A percentile compares a stretch with the other conserved stretches of the same genome.
Conservation (phyloP, 2,113 vertebrate species). For the Phrynosoma platyrhinos region DNA sequence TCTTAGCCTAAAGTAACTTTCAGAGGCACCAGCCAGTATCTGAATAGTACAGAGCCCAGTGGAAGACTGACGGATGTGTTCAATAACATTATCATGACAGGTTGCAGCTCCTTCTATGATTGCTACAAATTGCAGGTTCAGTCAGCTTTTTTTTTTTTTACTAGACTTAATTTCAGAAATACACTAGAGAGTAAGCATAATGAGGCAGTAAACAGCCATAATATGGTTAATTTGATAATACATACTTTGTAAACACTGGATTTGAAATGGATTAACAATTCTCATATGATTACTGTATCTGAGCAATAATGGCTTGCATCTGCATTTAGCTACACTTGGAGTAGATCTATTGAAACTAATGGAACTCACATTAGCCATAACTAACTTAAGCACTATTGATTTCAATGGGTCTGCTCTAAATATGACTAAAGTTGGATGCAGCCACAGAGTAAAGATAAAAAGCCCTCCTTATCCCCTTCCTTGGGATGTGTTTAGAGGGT, state of each 20-base stretch:
- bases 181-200: not conserved
- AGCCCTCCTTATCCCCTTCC: not conserved
- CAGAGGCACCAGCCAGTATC: conserved; percentile 64
- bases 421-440: not conserved
- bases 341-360: not conserved
- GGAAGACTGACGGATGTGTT: conserved; percentile 68
- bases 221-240: not conserved
- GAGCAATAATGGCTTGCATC: not conserved
- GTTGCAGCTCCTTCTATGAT: conserved; percentile 68
- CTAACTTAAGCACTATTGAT: not conserved
- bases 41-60: conserved; percentile 59
- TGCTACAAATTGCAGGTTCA: conserved; percentile 78
- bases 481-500: not conserved
- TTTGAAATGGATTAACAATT: conserved; percentile 13
- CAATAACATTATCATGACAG: conserved; percentile 62
- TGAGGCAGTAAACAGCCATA: not conserved
- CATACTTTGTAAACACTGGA: conserved; percentile 6
- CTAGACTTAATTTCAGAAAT: not conserved
- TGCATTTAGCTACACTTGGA: not conserved
- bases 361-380: not conserved
- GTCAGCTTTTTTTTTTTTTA: not conserved
- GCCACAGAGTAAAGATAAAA: not conserved
- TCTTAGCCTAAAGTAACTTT: conserved; percentile 69
- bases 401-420: not conserved
- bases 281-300: not conserved